Base-by-base conservation (phyloP, 2,797 vertebrate genomes). In the Pogoniulus pusillus region DNA sequence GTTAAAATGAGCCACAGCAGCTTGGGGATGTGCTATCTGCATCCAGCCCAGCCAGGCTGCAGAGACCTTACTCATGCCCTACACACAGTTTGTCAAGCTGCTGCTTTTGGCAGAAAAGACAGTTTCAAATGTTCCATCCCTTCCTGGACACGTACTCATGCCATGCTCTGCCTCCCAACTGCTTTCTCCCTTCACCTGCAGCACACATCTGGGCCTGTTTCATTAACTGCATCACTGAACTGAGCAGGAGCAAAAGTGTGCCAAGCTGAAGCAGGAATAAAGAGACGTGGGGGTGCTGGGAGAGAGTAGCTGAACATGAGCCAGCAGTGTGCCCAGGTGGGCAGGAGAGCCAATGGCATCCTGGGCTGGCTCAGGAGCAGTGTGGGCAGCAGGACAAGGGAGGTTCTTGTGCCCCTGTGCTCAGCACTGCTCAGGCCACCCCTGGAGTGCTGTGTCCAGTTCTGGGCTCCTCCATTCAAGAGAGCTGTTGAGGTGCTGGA, bases 1-100 rank as follows among this genome's bases (percentile, higher is more conserved):
- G 55, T 12, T 51, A 55, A 57, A 26, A 51, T 0, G 8, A 82
- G 53, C 35, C 2, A 0, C 0, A 0, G 82, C 60, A 51, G 29
- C 65, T 29, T 37, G 10, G 16, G 74, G 35, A 57, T 88, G n/a
- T 30, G 22, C 39, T 41, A 35, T 37, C 69, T 51, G 45, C 16
- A 16, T 30, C 30, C 45, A 70, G 55, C 57, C 57, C 34, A 29
- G 53, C 10, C 59, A 71, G 34, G 35, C 37, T 80, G 45, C 69
- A 69, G 60, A 37, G 37, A 30, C 66, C 49, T 20, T 47, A 62
- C 59, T 58, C 27, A 11, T 0, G 2, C 20, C 10, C 27, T 16
- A 32, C 37, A n/a, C 49, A 59, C 34, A 63, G 43, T 29, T 49
- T 34, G 47, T 43, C 27, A 55, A 49, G 37, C 24, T 43, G 29